Conservation (phyloP, 2,888 invertebrate genomes). For the Polylopha cassiicola region DNA sequence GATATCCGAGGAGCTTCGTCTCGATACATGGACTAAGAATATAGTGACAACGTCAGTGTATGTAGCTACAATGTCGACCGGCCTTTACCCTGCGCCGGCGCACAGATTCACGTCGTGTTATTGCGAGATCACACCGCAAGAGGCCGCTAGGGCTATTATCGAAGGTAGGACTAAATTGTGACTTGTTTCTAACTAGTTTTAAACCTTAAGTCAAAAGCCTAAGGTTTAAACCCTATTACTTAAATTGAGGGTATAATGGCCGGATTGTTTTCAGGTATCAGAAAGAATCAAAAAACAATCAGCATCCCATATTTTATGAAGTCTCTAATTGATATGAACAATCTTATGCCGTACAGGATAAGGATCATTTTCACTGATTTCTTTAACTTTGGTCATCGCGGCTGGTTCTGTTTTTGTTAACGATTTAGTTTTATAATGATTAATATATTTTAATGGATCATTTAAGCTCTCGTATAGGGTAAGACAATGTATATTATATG, state of each 20-base stretch:
- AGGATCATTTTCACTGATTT: conserved; percentile 65
- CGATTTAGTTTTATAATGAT: not conserved
- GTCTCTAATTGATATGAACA: conserved; percentile 50
- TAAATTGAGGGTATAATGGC: too few species aligned
- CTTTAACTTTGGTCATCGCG: conserved; percentile 63
- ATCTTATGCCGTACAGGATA: conserved; percentile 64
- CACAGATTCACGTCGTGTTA: conserved; percentile 63
- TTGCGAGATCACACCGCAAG: conserved; percentile 53
- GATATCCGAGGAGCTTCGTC: conserved; percentile 58
- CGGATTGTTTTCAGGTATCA: conserved; percentile 54
- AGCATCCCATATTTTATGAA: conserved; percentile 65
- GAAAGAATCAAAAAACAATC: conserved; percentile 57
- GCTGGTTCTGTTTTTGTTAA: conserved; percentile 71
- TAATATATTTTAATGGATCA: conserved; percentile 1
- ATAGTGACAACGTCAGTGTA: conserved; percentile 65
- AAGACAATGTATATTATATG: conserved; percentile 3
- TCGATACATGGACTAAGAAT: conserved; percentile 64
- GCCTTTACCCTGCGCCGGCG: conserved; percentile 54
- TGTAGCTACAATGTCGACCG: conserved; percentile 56
- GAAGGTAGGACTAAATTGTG: conserved; percentile 41
- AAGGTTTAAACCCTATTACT: too few species aligned
- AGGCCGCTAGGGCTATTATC: conserved; percentile 63
- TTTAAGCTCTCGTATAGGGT: conserved; percentile 16
- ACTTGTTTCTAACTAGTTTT: not conserved
- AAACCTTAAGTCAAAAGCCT: too few species aligned